Evolutionary conservation across 1,140 invertebrate genomes (phyloP).

Genomic region (Drosophila ambigua): DNA sequence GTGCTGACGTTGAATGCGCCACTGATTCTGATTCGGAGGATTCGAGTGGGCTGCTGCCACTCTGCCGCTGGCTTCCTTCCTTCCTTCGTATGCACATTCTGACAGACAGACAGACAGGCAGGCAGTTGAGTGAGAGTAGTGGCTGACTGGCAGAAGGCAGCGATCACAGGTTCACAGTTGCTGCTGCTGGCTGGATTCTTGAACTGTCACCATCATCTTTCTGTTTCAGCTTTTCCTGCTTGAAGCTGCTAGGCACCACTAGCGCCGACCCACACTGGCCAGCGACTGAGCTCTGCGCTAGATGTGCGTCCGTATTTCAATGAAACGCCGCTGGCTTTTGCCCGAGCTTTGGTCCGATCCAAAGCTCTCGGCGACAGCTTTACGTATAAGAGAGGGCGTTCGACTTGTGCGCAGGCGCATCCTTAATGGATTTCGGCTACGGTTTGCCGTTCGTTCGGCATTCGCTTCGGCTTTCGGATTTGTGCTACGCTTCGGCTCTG

Average conservation of each 20-base stretch:
- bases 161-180: neutral
- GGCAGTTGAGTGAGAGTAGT: too few species aligned
- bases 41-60: neutral
- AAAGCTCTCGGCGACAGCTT: constrained; percentile 31
- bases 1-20: constrained; percentile 75
- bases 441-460: constrained; percentile 22
- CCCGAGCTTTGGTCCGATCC: constrained; percentile 41
- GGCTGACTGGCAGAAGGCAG: too few species aligned
- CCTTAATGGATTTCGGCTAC: constrained; percentile 53
- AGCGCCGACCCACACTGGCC: constrained; percentile 69
- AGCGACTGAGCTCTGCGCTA: constrained; percentile 71
- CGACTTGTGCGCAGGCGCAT: constrained; percentile 56
- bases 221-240: neutral
- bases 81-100: too few species aligned
- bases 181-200: neutral
- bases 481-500: constrained; percentile 23
- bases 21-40: constrained; percentile 54
- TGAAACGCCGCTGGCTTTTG: constrained; percentile 50
- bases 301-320: constrained; percentile 78
- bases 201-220: constrained; percentile 4
- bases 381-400: constrained; percentile 50
- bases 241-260: constrained; percentile 57
- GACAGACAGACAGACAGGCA: too few species aligned
- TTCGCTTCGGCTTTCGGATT: neutral
- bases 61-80: constrained; percentile 20